These are phyloP conservation scores for Drosophila willistoni DNA, from an alignment of 1,140 invertebrate species.

Conservation along the genomic window DNA sequence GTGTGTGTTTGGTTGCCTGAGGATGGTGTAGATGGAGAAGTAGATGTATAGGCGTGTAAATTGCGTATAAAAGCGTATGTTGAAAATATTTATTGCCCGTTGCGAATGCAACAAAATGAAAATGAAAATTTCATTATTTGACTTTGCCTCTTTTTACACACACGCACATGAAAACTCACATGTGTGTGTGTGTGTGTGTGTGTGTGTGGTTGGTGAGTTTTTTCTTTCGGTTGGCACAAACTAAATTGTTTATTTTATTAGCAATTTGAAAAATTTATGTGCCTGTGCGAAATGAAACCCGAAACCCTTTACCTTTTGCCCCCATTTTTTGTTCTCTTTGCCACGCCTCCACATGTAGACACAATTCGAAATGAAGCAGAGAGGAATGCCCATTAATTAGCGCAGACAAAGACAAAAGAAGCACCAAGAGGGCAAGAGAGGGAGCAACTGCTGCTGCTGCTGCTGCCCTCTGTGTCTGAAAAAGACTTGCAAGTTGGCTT, in stretches of 20 bases:
- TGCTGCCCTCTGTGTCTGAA: constrained; percentile 60
- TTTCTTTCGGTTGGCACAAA: constrained; percentile 46
- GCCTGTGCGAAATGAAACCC: constrained; percentile 49
- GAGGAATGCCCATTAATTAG: constrained; percentile 78
- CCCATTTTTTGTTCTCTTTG: not conserved
- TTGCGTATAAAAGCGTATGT: constrained; percentile 82
- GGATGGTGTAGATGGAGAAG: constrained; percentile 11
- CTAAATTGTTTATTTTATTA: constrained; percentile 83
- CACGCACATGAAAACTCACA: not conserved
- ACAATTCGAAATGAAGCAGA: constrained; percentile 60
- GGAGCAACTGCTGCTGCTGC: not conserved
- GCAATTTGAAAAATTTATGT: constrained; percentile 80
- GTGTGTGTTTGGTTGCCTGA: constrained; percentile 23
- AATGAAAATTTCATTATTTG: constrained; percentile 82
- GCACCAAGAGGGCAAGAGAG: not conserved
- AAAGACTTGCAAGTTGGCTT: not conserved
- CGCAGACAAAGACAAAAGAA: constrained; percentile 20
- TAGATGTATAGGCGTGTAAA: constrained; percentile 78
- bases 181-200: constrained; percentile 10
- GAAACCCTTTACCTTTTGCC: constrained; percentile 29
- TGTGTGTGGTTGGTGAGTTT: constrained; percentile 8
- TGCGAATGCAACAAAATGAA: constrained; percentile 82
- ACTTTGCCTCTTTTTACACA: constrained; percentile 22
- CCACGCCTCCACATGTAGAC: constrained; percentile 21
- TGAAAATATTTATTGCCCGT: constrained; percentile 82